phyloP scores from a whole-genome alignment of 2,113 vertebrate genomes.

The Numida meleagris region DNA sequence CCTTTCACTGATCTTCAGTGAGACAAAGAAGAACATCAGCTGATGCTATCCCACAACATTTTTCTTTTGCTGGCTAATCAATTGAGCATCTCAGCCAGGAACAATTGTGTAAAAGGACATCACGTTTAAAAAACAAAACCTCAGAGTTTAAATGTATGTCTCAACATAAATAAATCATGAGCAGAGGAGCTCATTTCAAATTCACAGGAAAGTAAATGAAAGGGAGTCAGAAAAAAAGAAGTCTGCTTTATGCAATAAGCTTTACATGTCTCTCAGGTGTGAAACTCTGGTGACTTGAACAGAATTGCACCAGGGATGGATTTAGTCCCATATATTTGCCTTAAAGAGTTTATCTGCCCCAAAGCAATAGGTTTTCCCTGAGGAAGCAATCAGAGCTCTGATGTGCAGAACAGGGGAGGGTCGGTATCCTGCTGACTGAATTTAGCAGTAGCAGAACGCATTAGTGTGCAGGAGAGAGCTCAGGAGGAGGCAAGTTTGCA shows the following conservation, averaged over 20 bases:
- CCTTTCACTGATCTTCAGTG: background rate
- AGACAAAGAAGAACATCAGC: background rate
- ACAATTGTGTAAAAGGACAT: background rate
- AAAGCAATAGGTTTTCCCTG: background rate
- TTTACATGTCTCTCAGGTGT: background rate
- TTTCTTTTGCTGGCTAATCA: constrained; percentile 6
- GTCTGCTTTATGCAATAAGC: background rate
- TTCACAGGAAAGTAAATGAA: constrained; percentile 28
- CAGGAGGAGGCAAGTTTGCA: background rate
- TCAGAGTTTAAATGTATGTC: background rate
- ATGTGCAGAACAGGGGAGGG: background rate
- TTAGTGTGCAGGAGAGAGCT: background rate
- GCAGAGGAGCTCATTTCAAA: constrained; percentile 14
- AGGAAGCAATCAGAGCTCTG: background rate
- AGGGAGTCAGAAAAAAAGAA: background rate
- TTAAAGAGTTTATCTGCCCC: constrained; percentile 11
- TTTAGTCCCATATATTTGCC: background rate
- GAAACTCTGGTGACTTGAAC: background rate
- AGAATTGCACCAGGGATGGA: background rate
- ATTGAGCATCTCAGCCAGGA: background rate
- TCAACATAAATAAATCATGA: constrained; percentile 46
- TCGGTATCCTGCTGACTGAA: background rate
- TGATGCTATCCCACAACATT: background rate
- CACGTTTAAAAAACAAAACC: background rate
- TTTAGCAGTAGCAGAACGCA: background rate